A percentile compares a stretch with the other conserved stretches of the same genome.
Conservation (phyloP, 2,888 invertebrate genomes). For the Conchocele bisecta region DNA sequence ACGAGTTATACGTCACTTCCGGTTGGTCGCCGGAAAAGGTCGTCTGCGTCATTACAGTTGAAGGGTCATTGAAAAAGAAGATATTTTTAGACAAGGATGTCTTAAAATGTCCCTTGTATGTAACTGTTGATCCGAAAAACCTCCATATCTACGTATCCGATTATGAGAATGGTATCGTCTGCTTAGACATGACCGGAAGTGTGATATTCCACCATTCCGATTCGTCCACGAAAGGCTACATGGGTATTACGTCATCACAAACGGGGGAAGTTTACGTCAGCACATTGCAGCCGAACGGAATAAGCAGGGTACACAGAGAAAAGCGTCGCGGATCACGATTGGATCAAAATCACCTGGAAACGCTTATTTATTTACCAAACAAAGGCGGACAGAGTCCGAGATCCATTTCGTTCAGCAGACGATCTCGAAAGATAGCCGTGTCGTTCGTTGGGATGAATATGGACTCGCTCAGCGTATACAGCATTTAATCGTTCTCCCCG, state of each 20-base stretch:
- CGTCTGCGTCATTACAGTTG: conserved; percentile 12
- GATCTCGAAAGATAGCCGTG: conserved; percentile 9
- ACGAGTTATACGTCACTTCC: conserved; percentile 23
- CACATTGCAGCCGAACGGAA: conserved; percentile 34
- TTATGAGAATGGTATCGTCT: conserved; percentile 23
- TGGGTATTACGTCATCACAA: conserved; percentile 19
- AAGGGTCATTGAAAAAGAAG: conserved; percentile 14
- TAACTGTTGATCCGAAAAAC: conserved; percentile 13
- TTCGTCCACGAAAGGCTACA: conserved; percentile 11
- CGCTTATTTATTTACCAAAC: conserved; percentile 25
- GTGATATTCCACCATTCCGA: conserved; percentile 13
- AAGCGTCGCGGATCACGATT: conserved; percentile 5
- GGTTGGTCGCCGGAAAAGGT: conserved; percentile 33
- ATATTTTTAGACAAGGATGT: conserved; percentile 11
- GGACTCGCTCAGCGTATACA: conserved; percentile 22
- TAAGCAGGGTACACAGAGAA: conserved; percentile 14
- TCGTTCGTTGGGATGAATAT: conserved; percentile 34
- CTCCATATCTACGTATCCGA: conserved; percentile 28
- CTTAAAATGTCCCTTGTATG: conserved; percentile 33
- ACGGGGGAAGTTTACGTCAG: conserved; percentile 15
- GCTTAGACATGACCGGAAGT: conserved; percentile 19
- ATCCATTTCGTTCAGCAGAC: conserved; percentile 21
- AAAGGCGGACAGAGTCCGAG: conserved; percentile 31
- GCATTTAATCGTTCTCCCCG: too few relatives aligned
- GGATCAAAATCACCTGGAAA: conserved; percentile 17